A percentile compares a stretch with the other conserved stretches of the same genome.
Evolutionary conservation across 2,797 vertebrate genomes (phyloP).

Genomic region (Glyptemys insculpta): DNA sequence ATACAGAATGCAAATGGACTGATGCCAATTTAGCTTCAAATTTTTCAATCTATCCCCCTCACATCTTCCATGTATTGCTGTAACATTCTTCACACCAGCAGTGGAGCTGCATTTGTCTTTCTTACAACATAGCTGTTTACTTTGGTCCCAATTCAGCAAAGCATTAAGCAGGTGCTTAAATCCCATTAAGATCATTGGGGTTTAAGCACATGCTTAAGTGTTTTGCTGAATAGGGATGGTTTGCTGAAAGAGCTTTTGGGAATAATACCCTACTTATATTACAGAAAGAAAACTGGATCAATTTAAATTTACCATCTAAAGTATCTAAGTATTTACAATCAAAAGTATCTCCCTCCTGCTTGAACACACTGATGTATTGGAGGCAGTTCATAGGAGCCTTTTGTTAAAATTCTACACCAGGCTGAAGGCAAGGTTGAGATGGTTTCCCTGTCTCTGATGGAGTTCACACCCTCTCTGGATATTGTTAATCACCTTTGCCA

Average conservation of each 20-base stretch:
- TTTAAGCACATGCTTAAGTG: not conserved
- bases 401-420: not conserved
- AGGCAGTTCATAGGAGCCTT: not conserved
- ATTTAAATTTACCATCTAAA: not conserved
- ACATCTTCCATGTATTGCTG: rapidly evolving
- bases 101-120: not conserved
- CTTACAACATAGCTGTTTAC: not conserved
- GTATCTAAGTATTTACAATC: too few relatives aligned
- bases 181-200: not conserved
- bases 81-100: not conserved
- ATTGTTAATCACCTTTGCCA: conserved; percentile 36
- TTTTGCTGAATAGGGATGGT: not conserved
- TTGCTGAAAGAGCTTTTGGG: not conserved
- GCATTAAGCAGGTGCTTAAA: not conserved
- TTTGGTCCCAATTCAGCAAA: conserved; percentile 38
- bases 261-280: not conserved
- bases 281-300: not conserved
- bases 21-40: not conserved
- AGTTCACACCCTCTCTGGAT: not conserved
- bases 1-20: not conserved
- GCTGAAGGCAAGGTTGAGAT: not conserved
- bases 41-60: not conserved
- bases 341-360: not conserved
- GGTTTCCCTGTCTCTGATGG: not conserved
- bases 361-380: not conserved